Percentiles rank a stretch among this genome's conserved stretches.
phyloP scores from a whole-genome alignment of 2,797 vertebrate genomes.

The Xiphorhynchus erythropygius region DNA sequence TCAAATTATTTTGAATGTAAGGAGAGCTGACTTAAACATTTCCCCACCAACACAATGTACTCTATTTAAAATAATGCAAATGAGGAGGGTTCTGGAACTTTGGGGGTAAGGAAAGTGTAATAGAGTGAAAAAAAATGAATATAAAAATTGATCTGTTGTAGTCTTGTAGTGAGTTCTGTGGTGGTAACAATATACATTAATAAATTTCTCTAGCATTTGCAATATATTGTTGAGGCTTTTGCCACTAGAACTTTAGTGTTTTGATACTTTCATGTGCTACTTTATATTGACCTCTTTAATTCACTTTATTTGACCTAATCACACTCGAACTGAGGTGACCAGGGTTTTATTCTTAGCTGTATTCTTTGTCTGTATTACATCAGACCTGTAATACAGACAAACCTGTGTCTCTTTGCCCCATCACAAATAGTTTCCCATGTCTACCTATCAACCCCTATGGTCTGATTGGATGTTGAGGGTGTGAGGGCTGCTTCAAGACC shows the following conservation, averaged over 20 bases:
- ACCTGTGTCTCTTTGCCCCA: background rate
- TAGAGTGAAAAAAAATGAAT: accelerated
- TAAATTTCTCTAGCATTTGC: background rate
- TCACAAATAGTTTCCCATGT: background rate
- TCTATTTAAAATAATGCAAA: background rate
- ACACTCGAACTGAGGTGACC: background rate
- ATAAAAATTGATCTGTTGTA: background rate
- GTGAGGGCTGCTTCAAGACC: background rate
- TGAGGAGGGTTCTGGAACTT: background rate
- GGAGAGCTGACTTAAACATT: background rate
- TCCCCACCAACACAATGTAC: background rate
- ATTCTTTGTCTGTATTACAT: too few relatives aligned
- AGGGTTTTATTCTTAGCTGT: background rate
- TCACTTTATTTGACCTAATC: background rate
- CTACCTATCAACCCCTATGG: background rate
- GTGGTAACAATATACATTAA: background rate
- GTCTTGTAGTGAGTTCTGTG: background rate
- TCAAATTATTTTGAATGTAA: background rate
- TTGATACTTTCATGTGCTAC: background rate
- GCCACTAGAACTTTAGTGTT: background rate
- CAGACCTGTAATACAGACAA: background rate
- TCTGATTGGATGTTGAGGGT: background rate
- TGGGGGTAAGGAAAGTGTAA: background rate
- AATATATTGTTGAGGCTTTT: background rate
- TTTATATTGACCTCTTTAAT: background rate